Evolutionary conservation across 2,797 vertebrate species (phyloP).

Genomic region (Lates japonicus): DNA sequence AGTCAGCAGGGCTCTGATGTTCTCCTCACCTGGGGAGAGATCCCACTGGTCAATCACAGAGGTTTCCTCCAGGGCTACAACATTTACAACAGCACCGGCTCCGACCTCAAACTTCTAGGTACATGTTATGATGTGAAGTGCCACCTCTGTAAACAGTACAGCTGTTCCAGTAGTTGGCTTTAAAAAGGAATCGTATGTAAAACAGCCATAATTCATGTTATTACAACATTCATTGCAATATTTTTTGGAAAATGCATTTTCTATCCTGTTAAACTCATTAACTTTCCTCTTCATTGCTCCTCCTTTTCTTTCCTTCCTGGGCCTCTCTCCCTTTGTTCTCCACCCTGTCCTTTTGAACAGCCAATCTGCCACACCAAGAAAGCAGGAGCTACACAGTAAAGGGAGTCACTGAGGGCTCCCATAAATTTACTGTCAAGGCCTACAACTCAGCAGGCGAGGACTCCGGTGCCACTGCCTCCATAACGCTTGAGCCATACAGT

Average conservation of each 20-base stretch:
- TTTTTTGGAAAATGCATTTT: slow-evolving; percentile 16
- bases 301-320: background rate
- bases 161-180: background rate
- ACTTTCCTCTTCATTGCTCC: background rate
- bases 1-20: slow-evolving; percentile 72
- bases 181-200: background rate
- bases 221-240: background rate
- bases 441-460: slow-evolving; percentile 86
- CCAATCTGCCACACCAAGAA: slow-evolving; percentile 69
- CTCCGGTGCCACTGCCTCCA: slow-evolving; percentile 68
- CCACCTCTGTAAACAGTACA: background rate
- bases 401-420: slow-evolving; percentile 62
- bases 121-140: slow-evolving; percentile 19
- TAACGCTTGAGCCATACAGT: slow-evolving; percentile 78
- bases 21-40: slow-evolving; percentile 79
- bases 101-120: slow-evolving; percentile 78
- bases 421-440: slow-evolving; percentile 86
- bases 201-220: background rate
- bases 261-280: background rate
- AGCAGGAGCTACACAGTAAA: slow-evolving; percentile 73
- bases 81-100: slow-evolving; percentile 77
- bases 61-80: slow-evolving; percentile 85
- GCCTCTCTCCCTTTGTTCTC: background rate
- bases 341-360: slow-evolving; percentile 53
- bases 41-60: slow-evolving; percentile 68